A percentile compares a stretch with the other conserved stretches of the same genome.
phyloP scores from a whole-genome alignment of 30 jellyfish, hydroid and myxozoan species.

The Hydractinia symbiolongicarpus region DNA sequence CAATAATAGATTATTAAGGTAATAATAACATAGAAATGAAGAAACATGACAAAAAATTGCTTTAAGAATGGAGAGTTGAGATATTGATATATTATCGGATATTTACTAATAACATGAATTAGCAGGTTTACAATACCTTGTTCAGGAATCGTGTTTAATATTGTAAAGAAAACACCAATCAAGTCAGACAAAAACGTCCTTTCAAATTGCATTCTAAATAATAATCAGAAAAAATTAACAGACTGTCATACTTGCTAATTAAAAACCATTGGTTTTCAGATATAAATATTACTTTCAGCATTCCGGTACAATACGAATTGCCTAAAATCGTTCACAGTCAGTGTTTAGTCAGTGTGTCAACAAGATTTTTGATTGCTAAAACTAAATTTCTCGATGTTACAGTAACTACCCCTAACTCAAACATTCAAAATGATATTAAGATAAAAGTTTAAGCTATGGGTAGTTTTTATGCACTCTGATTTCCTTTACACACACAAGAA shows the following conservation, averaged over 20 bases:
- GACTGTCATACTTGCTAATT: not conserved
- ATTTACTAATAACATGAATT: too few species aligned
- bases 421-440: too few species aligned
- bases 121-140: conserved; percentile 26
- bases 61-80: too few species aligned
- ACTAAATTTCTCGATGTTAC: too few species aligned
- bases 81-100: too few species aligned
- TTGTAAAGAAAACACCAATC: conserved; percentile 39
- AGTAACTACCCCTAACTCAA: too few species aligned
- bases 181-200: conserved; percentile 53
- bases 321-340: not conserved
- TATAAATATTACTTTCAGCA: not conserved
- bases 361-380: not conserved
- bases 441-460: too few species aligned
- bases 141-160: conserved; percentile 41
- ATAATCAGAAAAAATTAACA: not conserved
- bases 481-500: too few species aligned
- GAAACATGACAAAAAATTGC: too few species aligned
- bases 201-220: conserved; percentile 44
- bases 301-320: not conserved
- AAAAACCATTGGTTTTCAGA: not conserved
- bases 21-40: too few species aligned
- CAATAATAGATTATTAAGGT: not conserved
- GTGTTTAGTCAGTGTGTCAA: not conserved
- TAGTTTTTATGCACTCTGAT: too few species aligned